phyloP scores from a whole-genome alignment of 1,140 invertebrate species.

The Antheraea pernyi region DNA sequence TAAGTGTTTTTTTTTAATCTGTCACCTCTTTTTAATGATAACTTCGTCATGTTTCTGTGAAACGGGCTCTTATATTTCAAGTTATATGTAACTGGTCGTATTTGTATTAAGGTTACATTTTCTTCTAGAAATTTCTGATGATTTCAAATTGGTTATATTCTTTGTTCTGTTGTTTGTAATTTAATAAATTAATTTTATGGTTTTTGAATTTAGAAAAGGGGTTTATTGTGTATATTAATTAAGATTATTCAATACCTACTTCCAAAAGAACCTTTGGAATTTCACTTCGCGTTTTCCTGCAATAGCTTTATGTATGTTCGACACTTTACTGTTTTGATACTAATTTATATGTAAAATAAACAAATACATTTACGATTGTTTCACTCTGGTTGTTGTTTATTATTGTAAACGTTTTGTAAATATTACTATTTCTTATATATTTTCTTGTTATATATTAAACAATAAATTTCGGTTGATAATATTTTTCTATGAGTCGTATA shows the following conservation, averaged over 20 bases:
- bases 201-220: no score
- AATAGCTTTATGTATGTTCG: neutral
- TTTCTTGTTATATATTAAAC: neutral
- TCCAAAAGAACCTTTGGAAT: neutral
- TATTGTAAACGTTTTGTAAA: neutral
- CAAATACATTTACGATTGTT: neutral
- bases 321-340: neutral
- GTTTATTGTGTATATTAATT: no score
- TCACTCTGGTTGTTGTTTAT: conserved; percentile 1
- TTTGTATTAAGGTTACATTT: neutral
- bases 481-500: neutral
- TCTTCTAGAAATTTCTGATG: neutral
- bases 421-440: neutral
- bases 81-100: neutral
- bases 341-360: neutral
- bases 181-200: neutral
- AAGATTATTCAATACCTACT: neutral
- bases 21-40: neutral
- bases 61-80: neutral
- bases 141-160: neutral
- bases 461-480: neutral
- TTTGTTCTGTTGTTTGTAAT: neutral
- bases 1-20: conserved; percentile 5
- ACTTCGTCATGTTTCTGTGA: neutral
- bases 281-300: neutral